Base-by-base conservation (phyloP, 2,797 vertebrate genomes). In the Hirundo rustica region DNA sequence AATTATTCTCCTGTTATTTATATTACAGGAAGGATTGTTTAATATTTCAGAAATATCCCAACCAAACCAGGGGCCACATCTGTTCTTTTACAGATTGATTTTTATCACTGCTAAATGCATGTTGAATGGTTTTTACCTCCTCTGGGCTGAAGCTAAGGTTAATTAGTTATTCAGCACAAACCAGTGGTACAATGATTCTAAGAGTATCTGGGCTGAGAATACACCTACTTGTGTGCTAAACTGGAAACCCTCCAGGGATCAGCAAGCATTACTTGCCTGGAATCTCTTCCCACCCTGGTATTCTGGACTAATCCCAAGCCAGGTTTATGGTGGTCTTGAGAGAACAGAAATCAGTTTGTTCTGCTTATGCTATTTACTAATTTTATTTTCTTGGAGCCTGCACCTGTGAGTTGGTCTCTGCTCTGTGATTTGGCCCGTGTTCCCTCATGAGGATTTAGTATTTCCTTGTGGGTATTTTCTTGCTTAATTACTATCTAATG, bases 1-100 rank as follows among this genome's bases (percentile, higher is more conserved):
- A 98, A 98, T 98, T 98, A 98, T 1, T 3, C 75, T 93, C 58
- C 55, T 95, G 95, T 98, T 98, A 97, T 97, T 98, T 98, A 96
- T 95, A 96, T 96, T 85, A 94, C 65, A 90, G 86, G 92, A 95
- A 95, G 77, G 84, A 94, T 85, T 93, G 76, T 70, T 96, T 94
- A 82, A 97, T 89, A 96, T 97, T 93, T 89, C 57, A 83, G 93
- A 95, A 97, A 82, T 54, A 76, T 74, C 70, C 60, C 34, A 61
- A 18, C 40, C 60, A 92, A 89, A 93, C 61, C 66, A 81, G 60
- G 15, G 72, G 19, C 54, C 64, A 51, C 77, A 89, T 92, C 70
- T 85, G 42, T 76, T 95, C 87, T 85, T 67, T 78, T 65, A 45
- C n/a, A 74, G 86, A 65, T 81, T 89, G 86, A 85, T 91, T 96